phyloP scores from a whole-genome alignment of 2,888 invertebrate species.

The Adela reaumurella region DNA sequence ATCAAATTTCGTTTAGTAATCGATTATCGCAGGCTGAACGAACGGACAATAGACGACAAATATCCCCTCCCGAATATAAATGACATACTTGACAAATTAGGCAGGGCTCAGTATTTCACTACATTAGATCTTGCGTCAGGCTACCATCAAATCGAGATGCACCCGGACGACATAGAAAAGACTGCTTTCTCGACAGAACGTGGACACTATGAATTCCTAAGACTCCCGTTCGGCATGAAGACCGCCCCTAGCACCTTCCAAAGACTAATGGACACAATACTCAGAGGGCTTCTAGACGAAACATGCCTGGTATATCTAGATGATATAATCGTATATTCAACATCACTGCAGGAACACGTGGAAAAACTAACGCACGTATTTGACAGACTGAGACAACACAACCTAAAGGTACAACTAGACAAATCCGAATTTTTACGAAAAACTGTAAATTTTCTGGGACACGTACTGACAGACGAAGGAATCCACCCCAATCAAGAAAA shows the following conservation, averaged over 20 bases:
- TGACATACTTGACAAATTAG: constrained; percentile 15
- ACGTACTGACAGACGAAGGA: constrained; percentile 10
- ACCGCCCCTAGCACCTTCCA: constrained; percentile 22
- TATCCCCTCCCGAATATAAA: constrained; percentile 16
- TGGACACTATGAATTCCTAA: constrained; percentile 20
- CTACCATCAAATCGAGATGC: constrained; percentile 14
- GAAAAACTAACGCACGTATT: constrained; percentile 15
- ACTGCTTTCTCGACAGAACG: constrained; percentile 19
- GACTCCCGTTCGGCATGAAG: constrained; percentile 21
- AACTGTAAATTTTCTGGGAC: constrained; percentile 12
- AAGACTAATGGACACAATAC: constrained; percentile 19
- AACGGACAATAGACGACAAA: constrained; percentile 15
- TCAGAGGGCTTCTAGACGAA: constrained; percentile 17
- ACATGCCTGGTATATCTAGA: constrained; percentile 18
- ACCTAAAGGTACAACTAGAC: no score
- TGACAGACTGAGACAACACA: constrained; percentile 11
- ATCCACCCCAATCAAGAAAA: constrained; percentile 6
- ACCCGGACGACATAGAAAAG: constrained; percentile 15
- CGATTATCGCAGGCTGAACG: constrained; percentile 1
- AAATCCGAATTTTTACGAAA: no score
- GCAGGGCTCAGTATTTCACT: constrained; percentile 13
- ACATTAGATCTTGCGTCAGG: constrained; percentile 15
- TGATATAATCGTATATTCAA: constrained; percentile 18
- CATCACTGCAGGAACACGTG: constrained; percentile 16
- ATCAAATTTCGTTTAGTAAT: neutral